These are phyloP conservation scores for Brachionus rubens DNA, from an alignment of 1,140 invertebrate species.

Conservation along the genomic window DNA sequence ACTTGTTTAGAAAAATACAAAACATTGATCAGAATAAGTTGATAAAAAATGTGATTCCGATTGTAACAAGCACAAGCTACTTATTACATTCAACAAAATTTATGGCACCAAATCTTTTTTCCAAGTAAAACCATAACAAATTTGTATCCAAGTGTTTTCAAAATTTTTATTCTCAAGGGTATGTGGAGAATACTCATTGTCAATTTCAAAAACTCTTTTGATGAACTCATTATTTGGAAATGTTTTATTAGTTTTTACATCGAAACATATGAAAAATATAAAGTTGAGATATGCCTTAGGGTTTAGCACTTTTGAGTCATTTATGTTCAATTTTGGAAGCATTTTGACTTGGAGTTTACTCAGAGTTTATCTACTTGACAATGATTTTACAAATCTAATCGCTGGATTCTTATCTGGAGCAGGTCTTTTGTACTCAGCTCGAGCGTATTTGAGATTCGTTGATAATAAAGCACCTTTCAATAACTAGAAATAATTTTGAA, in stretches of 20 bases:
- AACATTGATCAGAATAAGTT: slow-evolving; percentile 5
- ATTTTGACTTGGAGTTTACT: neutral
- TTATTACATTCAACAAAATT: slow-evolving; percentile 37
- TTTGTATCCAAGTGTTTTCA: too few species aligned
- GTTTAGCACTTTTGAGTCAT: neutral
- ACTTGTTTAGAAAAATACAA: neutral
- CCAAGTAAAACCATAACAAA: slow-evolving; percentile 16
- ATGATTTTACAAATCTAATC: neutral
- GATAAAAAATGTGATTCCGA: neutral
- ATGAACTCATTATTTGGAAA: neutral
- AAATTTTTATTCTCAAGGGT: neutral
- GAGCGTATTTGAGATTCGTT: neutral
- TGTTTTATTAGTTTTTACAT: neutral
- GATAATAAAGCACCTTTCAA: neutral
- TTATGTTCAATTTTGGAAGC: slow-evolving; percentile 35
- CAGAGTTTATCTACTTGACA: slow-evolving; percentile 4
- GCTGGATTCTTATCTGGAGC: neutral
- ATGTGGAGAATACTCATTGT: slow-evolving; percentile 15
- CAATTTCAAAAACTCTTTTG: slow-evolving; percentile 2
- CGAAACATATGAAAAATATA: slow-evolving; percentile 35
- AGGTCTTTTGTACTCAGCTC: neutral
- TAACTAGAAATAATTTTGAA: neutral
- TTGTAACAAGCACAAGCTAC: neutral
- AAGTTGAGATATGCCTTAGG: neutral
- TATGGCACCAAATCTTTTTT: slow-evolving; percentile 16